These are phyloP conservation scores for Bostrychus sinensis DNA, from an alignment of 2,113 vertebrate genomes.

Conservation along the genomic window DNA sequence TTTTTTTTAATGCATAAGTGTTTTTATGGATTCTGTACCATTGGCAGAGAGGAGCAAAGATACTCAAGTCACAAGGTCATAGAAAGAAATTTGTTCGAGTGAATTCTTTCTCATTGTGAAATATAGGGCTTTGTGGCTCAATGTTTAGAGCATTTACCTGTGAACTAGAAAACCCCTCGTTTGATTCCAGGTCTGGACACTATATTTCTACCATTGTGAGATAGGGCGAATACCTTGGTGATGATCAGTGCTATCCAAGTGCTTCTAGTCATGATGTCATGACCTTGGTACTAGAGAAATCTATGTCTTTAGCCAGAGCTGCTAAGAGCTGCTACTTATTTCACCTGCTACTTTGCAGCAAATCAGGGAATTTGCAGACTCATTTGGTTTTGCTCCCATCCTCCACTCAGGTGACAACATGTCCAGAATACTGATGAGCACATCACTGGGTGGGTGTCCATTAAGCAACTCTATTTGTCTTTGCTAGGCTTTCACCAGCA, in stretches of 20 bases:
- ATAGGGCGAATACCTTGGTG: background rate
- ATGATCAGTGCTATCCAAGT: too few species aligned
- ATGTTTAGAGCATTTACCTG: too few species aligned
- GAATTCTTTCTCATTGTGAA: too few species aligned
- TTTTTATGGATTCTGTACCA: too few species aligned
- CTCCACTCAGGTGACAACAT: slow-evolving; percentile 76
- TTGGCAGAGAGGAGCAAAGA: too few species aligned
- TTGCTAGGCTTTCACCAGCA: slow-evolving; percentile 25
- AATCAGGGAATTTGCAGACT: slow-evolving; percentile 80
- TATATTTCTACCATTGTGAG: too few species aligned
- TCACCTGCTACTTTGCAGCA: slow-evolving; percentile 75
- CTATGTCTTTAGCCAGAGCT: slow-evolving; percentile 11
- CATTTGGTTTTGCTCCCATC: slow-evolving; percentile 78
- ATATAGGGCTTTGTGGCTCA: too few species aligned
- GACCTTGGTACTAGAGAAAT: background rate
- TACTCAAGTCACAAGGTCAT: too few species aligned
- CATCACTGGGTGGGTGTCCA: slow-evolving; percentile 65
- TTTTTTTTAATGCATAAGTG: too few species aligned
- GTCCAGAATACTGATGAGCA: slow-evolving; percentile 78
- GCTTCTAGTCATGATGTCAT: background rate
- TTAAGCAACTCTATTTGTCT: slow-evolving; percentile 45
- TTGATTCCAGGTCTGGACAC: too few species aligned
- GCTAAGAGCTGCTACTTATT: slow-evolving; percentile 32
- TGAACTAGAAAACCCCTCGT: too few species aligned
- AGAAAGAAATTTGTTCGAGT: too few species aligned